Conservation (phyloP, 2,797 vertebrate genomes). For the Peromyscus aztecus region DNA sequence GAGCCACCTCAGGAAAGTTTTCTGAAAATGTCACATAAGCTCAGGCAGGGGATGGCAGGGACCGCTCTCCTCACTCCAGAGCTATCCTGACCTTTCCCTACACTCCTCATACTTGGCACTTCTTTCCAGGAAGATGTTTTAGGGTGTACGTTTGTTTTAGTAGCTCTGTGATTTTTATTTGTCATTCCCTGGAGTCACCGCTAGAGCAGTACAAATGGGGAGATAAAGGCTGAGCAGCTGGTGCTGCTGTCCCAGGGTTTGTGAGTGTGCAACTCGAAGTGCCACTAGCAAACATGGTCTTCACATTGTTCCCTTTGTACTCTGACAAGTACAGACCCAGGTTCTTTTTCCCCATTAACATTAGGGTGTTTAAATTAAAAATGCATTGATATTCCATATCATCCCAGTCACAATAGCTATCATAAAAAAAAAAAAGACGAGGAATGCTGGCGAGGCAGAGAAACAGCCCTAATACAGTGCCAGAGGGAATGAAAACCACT, state of each 20-base stretch:
- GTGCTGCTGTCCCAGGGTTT: not conserved
- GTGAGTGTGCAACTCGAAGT: too few relatives aligned
- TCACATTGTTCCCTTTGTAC: too few relatives aligned
- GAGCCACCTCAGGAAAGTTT: not conserved
- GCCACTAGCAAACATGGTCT: rapidly evolving
- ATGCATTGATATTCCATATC: too few relatives aligned
- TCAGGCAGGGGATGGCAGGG: not conserved
- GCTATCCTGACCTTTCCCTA: not conserved
- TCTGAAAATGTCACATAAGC: not conserved
- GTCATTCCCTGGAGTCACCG: not conserved
- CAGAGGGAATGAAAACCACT: not conserved
- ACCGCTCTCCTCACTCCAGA: not conserved
- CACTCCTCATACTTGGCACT: not conserved
- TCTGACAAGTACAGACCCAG: not conserved
- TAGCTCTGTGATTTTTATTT: not conserved
- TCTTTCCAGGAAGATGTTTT: not conserved
- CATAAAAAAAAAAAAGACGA: not conserved
- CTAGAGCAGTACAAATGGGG: not conserved
- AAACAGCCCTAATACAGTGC: too few relatives aligned
- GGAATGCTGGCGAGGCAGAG: not conserved
- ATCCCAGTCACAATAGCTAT: not conserved
- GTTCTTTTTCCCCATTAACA: not conserved
- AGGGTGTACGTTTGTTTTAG: not conserved
- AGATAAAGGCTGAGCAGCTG: too few relatives aligned
- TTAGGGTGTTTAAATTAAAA: not conserved